Evolutionary conservation across 2,113 vertebrate genomes (phyloP), one percentile per base, ranked within the genome.

Genomic region (Amphiprion ocellaris): DNA sequence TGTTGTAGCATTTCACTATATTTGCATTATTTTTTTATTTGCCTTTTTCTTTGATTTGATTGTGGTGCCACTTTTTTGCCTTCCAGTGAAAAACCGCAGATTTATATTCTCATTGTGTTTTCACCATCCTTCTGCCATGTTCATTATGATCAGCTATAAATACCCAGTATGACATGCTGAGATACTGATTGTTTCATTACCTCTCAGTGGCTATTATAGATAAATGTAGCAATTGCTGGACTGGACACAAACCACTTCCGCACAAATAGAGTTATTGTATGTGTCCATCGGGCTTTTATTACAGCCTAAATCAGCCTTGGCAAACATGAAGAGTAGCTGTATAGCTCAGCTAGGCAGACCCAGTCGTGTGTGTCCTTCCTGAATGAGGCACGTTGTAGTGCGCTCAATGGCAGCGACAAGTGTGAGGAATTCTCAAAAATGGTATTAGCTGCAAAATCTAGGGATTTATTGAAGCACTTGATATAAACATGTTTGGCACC

Each of bases 231-330:
- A 60, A 67, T 73, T 79, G 52, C 39, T 9, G 56, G 21, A 64
- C 46, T 47, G 60, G 41, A 74, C 68, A 74, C 65, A 73, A 71
- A 80, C 71, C 78, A 74, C 72, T 78, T 80, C 11, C 70, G 55
- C 28, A 61, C 50, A 78, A 65, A 83, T 63, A 28, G 10, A 21
- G 65, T 69, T 8, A 44, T 19, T 69, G 65, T 46, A 19, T 68
- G 47, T 19, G 30, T 72, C 47, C 39, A 12, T 1, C 0, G 11
- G 33, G 17, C n/a, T 77, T 80, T 77, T 73, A 66, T 79, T 69
- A 37, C 64, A 11, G 47, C 11, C 39, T 74, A 60, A 75, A 82
- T 77, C 24, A 73, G 50, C 30, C 10, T 71, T 78, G 66, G 62
- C 52, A 75, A 44, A 52, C 28, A 5, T 65, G 15, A 69, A 49